phyloP scores from a whole-genome alignment of 2,888 invertebrate genomes.

The Philonicus albiceps region DNA sequence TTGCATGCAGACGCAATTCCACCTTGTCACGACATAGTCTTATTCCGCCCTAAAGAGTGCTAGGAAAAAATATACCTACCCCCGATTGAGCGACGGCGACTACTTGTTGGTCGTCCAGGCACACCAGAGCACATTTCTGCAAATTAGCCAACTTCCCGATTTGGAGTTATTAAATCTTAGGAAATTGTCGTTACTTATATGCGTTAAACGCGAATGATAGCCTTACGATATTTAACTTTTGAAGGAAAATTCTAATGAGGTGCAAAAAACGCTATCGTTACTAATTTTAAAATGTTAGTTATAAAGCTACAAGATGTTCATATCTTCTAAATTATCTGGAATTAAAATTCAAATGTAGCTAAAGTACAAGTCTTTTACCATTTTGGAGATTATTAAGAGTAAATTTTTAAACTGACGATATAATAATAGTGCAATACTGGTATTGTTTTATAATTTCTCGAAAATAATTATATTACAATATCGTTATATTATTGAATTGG shows the following conservation, averaged over 20 bases:
- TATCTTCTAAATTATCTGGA: too few species aligned
- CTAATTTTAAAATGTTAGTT: background rate
- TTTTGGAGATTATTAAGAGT: too few species aligned
- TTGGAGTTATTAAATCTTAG: constrained; percentile 32
- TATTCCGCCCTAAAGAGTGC: constrained; percentile 38
- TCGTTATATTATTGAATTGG: too few species aligned
- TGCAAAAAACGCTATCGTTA: background rate
- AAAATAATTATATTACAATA: too few species aligned
- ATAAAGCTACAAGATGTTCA: too few species aligned
- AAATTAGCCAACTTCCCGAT: constrained; percentile 43
- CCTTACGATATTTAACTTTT: background rate
- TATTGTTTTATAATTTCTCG: too few species aligned
- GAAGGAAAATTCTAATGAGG: background rate
- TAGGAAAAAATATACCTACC: constrained; percentile 42
- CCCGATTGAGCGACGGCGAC: background rate
- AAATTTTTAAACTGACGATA: too few species aligned
- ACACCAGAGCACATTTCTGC: constrained; percentile 31
- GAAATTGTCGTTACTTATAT: constrained; percentile 13
- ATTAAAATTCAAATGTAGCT: too few species aligned
- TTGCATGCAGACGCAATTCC: constrained; percentile 48
- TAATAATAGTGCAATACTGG: too few species aligned
- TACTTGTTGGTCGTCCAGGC: constrained; percentile 40
- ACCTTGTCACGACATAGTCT: constrained; percentile 48
- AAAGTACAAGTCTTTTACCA: too few species aligned
- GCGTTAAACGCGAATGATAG: background rate